phyloP scores from a whole-genome alignment of 2,113 vertebrate genomes.

The Hystrix brachyura region DNA sequence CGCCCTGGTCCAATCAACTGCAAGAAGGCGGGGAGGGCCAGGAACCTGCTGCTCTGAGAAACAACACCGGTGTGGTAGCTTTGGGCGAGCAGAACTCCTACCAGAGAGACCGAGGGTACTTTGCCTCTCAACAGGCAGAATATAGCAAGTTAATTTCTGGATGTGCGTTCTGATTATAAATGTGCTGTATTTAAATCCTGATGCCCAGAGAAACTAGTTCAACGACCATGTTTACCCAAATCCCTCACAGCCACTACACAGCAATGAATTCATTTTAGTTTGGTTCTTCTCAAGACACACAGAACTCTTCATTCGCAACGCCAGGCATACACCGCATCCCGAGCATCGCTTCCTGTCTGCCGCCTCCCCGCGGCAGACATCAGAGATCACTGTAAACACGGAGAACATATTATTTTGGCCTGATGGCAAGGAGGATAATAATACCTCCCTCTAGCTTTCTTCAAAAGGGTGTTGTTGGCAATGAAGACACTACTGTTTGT shows the following conservation, averaged over 20 bases:
- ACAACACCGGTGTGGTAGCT: background rate
- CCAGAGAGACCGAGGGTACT: background rate
- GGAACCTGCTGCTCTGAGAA: background rate
- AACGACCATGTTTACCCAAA: background rate
- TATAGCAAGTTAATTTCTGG: background rate
- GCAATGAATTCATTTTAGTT: constrained; percentile 1
- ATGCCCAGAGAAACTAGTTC: constrained; percentile 28
- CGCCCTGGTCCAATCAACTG: background rate
- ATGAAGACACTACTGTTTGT: constrained; percentile 65
- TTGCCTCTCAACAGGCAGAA: background rate
- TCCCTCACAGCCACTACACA: background rate
- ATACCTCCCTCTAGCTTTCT: constrained; percentile 57
- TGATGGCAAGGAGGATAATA: constrained; percentile 56
- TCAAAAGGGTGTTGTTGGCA: constrained; percentile 71
- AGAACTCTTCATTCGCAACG: background rate
- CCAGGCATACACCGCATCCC: background rate
- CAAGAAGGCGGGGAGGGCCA: background rate
- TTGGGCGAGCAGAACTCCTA: background rate
- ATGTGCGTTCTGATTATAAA: background rate
- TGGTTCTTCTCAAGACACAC: constrained; percentile 45
- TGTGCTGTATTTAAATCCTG: constrained; percentile 9
- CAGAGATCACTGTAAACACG: constrained; percentile 54
- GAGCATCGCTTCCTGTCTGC: background rate
- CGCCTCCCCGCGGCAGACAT: background rate
- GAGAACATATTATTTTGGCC: constrained; percentile 29